A percentile compares a stretch with the other conserved stretches of the same genome.
Conservation (phyloP, 2,113 vertebrate genomes). For the Chloropsis cyanopogon region DNA sequence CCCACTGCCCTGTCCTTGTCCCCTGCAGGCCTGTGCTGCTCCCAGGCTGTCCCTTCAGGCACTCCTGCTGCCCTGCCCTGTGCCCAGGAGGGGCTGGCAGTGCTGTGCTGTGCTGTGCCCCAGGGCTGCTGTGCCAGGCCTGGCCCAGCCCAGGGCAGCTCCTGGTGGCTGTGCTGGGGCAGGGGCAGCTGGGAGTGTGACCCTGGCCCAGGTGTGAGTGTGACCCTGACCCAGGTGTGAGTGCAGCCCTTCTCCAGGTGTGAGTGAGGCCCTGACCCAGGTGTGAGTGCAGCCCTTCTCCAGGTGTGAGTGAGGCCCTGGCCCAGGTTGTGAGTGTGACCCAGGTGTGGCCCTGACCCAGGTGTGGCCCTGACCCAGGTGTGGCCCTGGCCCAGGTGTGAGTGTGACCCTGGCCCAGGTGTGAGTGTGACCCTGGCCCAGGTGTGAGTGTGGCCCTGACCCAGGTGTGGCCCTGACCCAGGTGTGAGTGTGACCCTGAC, state of each 20-base stretch:
- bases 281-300: neutral
- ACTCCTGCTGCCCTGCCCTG: neutral
- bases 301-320: neutral
- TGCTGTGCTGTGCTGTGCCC: neutral
- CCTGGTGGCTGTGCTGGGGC: fast-evolving
- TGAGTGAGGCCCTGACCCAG: neutral
- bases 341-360: no score
- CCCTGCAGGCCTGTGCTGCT: neutral
- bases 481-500: no score
- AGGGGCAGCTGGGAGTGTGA: fast-evolving
- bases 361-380: no score
- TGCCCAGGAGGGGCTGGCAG: neutral
- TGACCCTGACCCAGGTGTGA: no score
- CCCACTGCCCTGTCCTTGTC: neutral
- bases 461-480: no score
- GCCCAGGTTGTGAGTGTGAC: no score
- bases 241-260: fast-evolving
- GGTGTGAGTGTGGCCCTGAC: fast-evolving
- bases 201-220: neutral
- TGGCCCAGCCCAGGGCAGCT: neutral
- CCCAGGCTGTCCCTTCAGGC: neutral
- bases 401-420: fast-evolving
- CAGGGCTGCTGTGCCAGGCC: neutral
- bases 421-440: neutral
- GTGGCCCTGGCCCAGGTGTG: neutral